Percentiles rank a stretch among this genome's conserved stretches.
These are phyloP conservation scores for Rhinopomastus cyanomelas DNA, from an alignment of 2,113 vertebrate genomes.

Conservation along the genomic window DNA sequence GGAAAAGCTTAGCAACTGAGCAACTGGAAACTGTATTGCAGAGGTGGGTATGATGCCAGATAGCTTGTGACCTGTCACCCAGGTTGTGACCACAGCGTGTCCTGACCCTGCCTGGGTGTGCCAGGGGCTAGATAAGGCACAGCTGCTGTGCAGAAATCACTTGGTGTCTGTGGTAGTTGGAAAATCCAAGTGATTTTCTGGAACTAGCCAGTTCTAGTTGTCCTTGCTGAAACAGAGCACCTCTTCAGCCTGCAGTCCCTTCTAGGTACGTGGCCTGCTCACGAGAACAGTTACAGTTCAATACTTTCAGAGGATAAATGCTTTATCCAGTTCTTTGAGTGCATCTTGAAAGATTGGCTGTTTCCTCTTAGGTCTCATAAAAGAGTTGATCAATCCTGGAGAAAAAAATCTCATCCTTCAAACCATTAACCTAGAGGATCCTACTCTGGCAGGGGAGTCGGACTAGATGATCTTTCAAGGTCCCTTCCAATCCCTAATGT, in stretches of 20 bases:
- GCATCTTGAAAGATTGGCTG: not conserved
- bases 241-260: not conserved
- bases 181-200: not conserved
- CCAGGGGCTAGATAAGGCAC: not conserved
- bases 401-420: not conserved
- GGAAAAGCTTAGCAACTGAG: not conserved
- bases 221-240: not conserved
- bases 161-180: not conserved
- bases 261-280: not conserved
- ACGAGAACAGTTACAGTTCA: not conserved
- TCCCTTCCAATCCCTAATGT: too few relatives aligned
- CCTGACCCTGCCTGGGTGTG: not conserved
- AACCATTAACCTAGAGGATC: rapidly evolving
- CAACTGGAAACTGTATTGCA: not conserved
- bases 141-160: not conserved
- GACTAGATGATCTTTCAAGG: too few relatives aligned
- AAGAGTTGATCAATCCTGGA: not conserved
- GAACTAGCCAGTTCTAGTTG: not conserved
- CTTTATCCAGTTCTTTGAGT: not conserved
- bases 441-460: too few relatives aligned
- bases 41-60: not conserved
- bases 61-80: not conserved
- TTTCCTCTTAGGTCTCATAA: not conserved
- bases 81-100: not conserved
- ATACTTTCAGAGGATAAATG: not conserved